Base-by-base conservation (phyloP, 2,888 invertebrate genomes). In the Harpalus rubripes region DNA sequence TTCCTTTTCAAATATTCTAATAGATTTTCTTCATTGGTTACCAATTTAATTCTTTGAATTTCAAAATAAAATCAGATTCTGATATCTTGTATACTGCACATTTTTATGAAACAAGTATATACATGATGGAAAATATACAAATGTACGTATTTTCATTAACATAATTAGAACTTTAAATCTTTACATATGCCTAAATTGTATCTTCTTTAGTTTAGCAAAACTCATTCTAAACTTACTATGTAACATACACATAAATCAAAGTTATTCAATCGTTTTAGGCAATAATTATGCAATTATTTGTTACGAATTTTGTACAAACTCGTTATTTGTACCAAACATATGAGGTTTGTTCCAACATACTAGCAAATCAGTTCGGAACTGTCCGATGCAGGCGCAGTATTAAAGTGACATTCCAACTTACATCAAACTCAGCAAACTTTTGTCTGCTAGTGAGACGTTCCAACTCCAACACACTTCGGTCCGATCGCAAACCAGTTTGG, bases 101-200 rank as follows among this genome's bases (percentile, higher is more conserved):
- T 84, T 78, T 72, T 83, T 84, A 84, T 76, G 78, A 78, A 84
- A 81, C 72, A 84, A 84, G 16, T 63, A 84, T 63, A 63, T 78
- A 84, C 76, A 84, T 84, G 52, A 84, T 84, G 84, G 32, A 84
- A 84, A 84, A 76, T 84, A 84, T 84, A 84, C 84, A 84, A 84
- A 83, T 83, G 58, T 83, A 83, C 59, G 68, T 82, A 82, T 74
- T 82, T 68, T 82, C 72, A 72, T 82, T 74, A 74, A 81, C 61
- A 65, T 56, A 68, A 65, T 81, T 74, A 82, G n/a, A 72, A 56
- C 68, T 74, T 82, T 82, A 74, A 82, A 72, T 61, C 58, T 82
- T 82, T 82, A 82, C 74, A 82, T 74, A 82, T 74, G 82, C 82
- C 82, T 82, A 82, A 82, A 82, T 82, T 44, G 81, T 81, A 68